phyloP scores from a whole-genome alignment of 2,113 vertebrate genomes.

The Pygoscelis antarcticus region DNA sequence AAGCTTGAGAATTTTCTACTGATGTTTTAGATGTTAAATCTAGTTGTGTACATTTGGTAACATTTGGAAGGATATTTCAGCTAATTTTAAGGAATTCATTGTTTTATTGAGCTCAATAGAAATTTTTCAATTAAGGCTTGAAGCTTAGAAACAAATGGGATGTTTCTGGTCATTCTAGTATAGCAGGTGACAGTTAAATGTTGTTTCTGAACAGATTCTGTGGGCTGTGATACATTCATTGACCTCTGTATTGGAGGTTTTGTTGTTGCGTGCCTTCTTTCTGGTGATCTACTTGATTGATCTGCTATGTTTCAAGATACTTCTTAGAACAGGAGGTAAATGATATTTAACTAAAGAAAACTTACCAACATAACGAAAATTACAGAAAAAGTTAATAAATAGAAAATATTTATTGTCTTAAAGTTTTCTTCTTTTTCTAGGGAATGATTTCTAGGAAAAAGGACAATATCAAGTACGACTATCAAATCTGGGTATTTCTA shows the following conservation, averaged over 20 bases:
- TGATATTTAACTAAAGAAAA: slow-evolving; percentile 6
- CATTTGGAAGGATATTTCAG: not conserved
- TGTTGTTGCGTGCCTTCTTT: not conserved
- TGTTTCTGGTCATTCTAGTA: not conserved
- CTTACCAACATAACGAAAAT: not conserved
- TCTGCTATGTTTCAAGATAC: not conserved
- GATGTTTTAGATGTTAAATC: not conserved
- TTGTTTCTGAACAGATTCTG: not conserved
- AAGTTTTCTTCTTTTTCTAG: not conserved
- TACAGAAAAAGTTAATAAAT: not conserved
- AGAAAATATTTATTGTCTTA: not conserved
- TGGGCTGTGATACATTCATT: not conserved
- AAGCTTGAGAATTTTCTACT: not conserved
- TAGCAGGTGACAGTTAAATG: not conserved
- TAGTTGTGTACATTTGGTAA: not conserved
- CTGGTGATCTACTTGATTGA: not conserved
- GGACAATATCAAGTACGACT: not conserved
- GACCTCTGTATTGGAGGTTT: not conserved
- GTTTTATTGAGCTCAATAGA: not conserved
- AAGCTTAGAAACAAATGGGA: not conserved
- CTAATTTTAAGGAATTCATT: not conserved
- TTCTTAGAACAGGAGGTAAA: not conserved
- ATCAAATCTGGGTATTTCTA: not conserved
- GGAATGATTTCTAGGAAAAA: not conserved
- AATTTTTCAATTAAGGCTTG: not conserved